Base-by-base conservation (phyloP, 2,797 vertebrate genomes). In the Graptemys geographica region DNA sequence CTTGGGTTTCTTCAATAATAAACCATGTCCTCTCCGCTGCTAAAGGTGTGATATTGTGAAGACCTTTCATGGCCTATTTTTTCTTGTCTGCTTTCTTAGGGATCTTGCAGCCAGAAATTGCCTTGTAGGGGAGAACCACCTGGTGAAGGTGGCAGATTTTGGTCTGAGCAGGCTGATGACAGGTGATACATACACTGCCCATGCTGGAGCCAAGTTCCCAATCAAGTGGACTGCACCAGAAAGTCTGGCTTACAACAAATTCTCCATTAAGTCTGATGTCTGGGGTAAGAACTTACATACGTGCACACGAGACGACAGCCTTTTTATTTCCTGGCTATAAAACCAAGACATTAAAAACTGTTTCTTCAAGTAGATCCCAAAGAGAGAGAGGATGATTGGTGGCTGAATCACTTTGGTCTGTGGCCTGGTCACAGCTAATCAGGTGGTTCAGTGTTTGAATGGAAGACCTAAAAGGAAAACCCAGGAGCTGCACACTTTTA, bases 211-310 rank as follows among this genome's bases (percentile, higher is more conserved):
- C 83, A 99, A 99, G 93, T 99, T 99, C 98, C 99, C 99, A 25
- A 99, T 99, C 98, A 99, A 99, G 95, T 99, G 99, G 99, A 99
- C 99, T 0, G 99, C 99, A 1, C 99, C 99, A 0, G 99, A 99
- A 93, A 99, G 99, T 96, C 98, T 99, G 97, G 99, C 99, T 94
- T 99, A 99, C 98, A 99, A 99, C 98, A 99, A 99, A 95, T 99
- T 99, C 98, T 99, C 99, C 87, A 99, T 99, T 94, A 99, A 99
- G 96, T 99, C 99, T 0, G 99, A 99, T 0, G 99, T 99, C 94
- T 99, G 99, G 99, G 99, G 99, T 99, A 96, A 99, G 99, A 86
- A 79, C 76, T 52, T n/a, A 55, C 82, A 15, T 33, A 13, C 41
- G 12, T 56, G 11, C 4, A 44, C 28, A 41, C 9, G 41, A 74